Conservation (phyloP, 2,797 vertebrate genomes). For the Hypotaenidia okinawae region DNA sequence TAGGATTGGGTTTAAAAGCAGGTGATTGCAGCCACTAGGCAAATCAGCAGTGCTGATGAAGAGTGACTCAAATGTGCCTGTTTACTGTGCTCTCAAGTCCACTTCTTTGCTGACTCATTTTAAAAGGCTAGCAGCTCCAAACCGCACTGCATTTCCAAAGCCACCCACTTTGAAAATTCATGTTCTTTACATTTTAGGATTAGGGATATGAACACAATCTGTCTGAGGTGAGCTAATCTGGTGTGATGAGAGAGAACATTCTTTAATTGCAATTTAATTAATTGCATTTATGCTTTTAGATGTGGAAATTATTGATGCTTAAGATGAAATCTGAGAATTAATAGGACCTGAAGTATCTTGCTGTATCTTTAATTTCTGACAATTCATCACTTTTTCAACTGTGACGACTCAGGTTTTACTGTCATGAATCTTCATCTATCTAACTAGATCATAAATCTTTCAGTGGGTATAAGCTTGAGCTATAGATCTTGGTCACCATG, state of each 20-base stretch:
- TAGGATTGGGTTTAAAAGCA: background rate
- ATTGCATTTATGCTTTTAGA: slow-evolving; percentile 34
- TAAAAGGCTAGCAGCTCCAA: background rate
- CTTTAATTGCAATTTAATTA: slow-evolving; percentile 30
- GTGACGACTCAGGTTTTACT: background rate
- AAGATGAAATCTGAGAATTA: slow-evolving; percentile 18
- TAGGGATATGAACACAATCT: background rate
- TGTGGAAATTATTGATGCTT: slow-evolving; percentile 13
- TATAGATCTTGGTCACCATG: background rate
- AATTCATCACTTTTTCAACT: background rate
- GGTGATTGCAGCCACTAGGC: background rate
- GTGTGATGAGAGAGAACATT: background rate
- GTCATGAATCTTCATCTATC: background rate
- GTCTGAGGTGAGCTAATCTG: background rate
- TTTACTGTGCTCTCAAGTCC: background rate
- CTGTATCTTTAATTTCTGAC: background rate
- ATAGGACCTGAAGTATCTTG: slow-evolving; percentile 5
- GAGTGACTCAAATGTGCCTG: background rate
- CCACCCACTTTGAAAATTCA: background rate
- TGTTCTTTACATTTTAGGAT: background rate
- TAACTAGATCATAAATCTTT: background rate
- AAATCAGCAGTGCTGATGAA: background rate
- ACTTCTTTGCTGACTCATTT: background rate
- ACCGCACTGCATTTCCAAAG: background rate
- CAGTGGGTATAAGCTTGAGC: background rate